phyloP scores from a whole-genome alignment of 2,888 invertebrate species.

The Zootermopsis nevadensis region DNA sequence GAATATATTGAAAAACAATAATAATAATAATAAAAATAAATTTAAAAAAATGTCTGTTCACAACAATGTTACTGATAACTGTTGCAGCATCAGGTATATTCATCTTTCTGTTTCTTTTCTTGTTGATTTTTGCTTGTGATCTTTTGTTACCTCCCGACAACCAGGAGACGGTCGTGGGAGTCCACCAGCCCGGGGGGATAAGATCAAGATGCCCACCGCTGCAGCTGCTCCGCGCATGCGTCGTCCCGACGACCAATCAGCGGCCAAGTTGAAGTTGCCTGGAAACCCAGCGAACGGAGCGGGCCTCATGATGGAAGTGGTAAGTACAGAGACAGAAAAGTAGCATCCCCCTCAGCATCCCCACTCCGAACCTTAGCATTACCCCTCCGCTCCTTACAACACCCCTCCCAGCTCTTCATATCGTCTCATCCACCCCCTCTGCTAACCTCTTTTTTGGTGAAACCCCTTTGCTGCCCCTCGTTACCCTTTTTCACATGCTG shows the following conservation, averaged over 20 bases:
- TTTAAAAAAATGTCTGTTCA: no score
- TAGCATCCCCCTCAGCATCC: slow-evolving; percentile 48
- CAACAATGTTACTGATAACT: not conserved
- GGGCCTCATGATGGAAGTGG: slow-evolving; percentile 53
- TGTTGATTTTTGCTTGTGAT: slow-evolving; percentile 38
- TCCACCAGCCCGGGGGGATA: slow-evolving; percentile 50
- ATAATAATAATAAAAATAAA: no score
- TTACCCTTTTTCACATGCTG: not conserved
- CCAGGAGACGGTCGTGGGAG: slow-evolving; percentile 50
- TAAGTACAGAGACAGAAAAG: slow-evolving; percentile 51
- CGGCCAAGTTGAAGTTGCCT: slow-evolving; percentile 50
- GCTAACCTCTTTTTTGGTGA: not conserved
- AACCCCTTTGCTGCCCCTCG: slow-evolving; percentile 24
- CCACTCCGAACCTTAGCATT: slow-evolving; percentile 29
- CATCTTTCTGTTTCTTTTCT: not conserved
- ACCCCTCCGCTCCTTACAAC: slow-evolving; percentile 29
- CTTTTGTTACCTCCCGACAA: slow-evolving; percentile 23
- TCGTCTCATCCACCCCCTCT: slow-evolving; percentile 39
- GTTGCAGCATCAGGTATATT: not conserved
- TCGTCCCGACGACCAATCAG: slow-evolving; percentile 49
- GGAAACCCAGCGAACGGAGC: slow-evolving; percentile 49
- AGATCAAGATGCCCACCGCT: slow-evolving; percentile 48
- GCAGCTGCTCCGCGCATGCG: slow-evolving; percentile 50
- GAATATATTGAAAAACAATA: no score
- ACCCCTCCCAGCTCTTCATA: slow-evolving; percentile 16